A percentile compares a stretch with the other conserved stretches of the same genome.
Conservation (phyloP, 2,888 invertebrate species). For the Disparrhopalites patrizii region DNA sequence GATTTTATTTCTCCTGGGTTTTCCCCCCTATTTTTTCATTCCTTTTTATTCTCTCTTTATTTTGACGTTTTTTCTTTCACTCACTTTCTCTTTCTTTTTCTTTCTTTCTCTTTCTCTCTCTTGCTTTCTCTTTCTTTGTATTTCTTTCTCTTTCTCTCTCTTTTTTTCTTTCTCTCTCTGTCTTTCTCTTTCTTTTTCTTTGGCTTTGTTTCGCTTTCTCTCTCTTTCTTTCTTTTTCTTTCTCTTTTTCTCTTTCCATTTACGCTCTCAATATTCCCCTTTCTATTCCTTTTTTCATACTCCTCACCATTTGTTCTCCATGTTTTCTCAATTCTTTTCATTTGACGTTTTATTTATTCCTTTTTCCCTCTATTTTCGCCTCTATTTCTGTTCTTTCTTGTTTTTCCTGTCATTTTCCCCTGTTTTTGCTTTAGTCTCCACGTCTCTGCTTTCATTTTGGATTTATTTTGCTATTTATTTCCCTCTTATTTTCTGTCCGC, state of each 20-base stretch:
- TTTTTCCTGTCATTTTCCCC: no score
- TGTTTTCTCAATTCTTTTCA: no score
- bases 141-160: background rate
- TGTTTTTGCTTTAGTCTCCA: no score
- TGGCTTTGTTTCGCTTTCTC: background rate
- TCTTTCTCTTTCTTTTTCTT: background rate
- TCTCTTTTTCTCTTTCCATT: background rate
- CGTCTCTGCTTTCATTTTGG: no score
- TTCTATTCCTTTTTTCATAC: no score
- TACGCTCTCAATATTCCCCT: background rate
- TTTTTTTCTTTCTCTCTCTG: background rate
- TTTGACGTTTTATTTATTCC: no score
- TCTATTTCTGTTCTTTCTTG: no score
- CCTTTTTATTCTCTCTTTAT: background rate
- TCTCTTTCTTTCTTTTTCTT: background rate
- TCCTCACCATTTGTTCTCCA: no score
- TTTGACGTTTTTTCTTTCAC: background rate
- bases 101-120: background rate
- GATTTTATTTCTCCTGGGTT: background rate
- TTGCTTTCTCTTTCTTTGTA: background rate
- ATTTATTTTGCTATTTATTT: no score
- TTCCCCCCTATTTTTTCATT: background rate
- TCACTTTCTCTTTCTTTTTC: background rate
- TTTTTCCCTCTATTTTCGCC: no score
- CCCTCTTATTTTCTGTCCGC: no score